Conservation (phyloP, 2,797 vertebrate genomes). For the Nyctalus aviator region DNA sequence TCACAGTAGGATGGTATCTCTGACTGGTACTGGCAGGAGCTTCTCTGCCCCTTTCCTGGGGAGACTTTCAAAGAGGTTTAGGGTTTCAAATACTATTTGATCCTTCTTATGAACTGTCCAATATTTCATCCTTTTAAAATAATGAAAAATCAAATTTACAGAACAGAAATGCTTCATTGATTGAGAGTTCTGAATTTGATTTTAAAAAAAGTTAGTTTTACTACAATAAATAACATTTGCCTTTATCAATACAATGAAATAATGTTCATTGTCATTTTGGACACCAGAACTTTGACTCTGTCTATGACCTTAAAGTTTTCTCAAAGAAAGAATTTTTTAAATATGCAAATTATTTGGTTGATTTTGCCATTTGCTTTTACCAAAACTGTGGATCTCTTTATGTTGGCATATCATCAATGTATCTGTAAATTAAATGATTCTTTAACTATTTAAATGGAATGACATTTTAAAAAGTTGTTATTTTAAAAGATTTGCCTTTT, state of each 20-base stretch:
- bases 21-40: conserved; percentile 86
- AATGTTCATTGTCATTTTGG: background rate
- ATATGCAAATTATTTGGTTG: background rate
- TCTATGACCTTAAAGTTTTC: background rate
- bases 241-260: background rate
- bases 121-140: conserved; percentile 62
- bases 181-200: conserved; percentile 10
- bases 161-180: conserved; percentile 40
- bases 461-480: background rate
- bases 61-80: conserved; percentile 84
- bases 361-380: background rate
- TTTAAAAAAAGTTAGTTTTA: conserved; percentile 54
- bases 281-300: background rate
- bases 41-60: conserved; percentile 84
- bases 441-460: conserved; percentile 28
- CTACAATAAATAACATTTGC: background rate
- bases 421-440: conserved; percentile 45
- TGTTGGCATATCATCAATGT: background rate
- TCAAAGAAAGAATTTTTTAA: conserved; percentile 8
- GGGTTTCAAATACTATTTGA: conserved; percentile 85
- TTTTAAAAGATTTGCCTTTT: background rate
- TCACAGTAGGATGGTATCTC: conserved; percentile 88
- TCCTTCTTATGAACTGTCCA: conserved; percentile 72
- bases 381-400: background rate
- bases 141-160: conserved; percentile 61